Conservation (phyloP, 2,797 vertebrate genomes). For the Lemur catta region DNA sequence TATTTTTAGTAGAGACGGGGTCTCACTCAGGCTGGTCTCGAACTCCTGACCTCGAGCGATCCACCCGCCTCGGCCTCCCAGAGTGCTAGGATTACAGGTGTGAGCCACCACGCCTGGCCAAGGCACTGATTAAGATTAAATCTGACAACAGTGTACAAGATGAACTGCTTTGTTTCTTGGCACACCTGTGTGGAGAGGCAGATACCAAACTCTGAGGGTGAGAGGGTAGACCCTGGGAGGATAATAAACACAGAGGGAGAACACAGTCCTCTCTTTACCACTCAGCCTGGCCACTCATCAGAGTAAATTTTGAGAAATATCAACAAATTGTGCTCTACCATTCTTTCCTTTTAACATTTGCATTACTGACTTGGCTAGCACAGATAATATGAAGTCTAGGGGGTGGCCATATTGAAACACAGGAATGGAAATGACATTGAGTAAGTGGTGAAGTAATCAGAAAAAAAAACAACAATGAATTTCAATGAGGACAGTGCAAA, state of each 20-base stretch:
- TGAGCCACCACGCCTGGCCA: too few relatives aligned
- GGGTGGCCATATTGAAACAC: neutral
- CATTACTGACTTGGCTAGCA: neutral
- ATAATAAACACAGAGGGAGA: neutral
- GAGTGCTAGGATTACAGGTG: too few relatives aligned
- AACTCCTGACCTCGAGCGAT: too few relatives aligned
- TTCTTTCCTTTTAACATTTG: neutral
- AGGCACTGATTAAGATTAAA: neutral
- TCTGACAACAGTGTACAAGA: neutral
- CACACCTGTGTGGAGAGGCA: neutral
- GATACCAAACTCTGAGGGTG: neutral
- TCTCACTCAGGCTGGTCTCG: too few relatives aligned
- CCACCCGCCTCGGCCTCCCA: too few relatives aligned
- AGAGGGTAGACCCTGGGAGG: neutral
- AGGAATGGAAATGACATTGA: conserved; percentile 25
- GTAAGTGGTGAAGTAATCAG: conserved; percentile 38
- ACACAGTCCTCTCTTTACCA: neutral
- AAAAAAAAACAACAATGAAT: conserved; percentile 27
- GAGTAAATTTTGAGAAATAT: conserved; percentile 29
- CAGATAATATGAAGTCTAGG: neutral
- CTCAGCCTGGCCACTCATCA: neutral
- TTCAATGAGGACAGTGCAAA: conserved; percentile 52
- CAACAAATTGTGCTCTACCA: neutral
- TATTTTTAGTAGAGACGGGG: too few relatives aligned
- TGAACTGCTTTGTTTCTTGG: neutral